Evolutionary conservation across 2,888 invertebrate genomes (phyloP).

Genomic region (Scaptomyza parva): DNA sequence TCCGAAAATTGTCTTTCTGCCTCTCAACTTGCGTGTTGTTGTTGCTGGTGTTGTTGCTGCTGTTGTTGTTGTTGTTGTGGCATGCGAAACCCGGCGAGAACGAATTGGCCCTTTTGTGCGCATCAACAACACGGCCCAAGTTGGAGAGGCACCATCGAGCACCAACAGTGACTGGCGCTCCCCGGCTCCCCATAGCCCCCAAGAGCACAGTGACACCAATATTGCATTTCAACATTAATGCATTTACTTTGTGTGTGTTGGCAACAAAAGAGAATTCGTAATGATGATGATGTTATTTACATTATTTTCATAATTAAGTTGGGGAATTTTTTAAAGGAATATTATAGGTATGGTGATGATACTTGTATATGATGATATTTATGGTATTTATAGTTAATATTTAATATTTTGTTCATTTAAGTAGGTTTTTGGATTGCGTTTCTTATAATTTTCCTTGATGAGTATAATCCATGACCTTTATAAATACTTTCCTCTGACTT

Average conservation of each 20-base stretch:
- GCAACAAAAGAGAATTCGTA: slow-evolving; percentile 3
- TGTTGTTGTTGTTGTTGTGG: slow-evolving; percentile 26
- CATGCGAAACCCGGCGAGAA: slow-evolving; percentile 77
- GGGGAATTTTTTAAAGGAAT: neutral
- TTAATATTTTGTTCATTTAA: too few relatives aligned
- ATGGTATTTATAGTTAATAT: too few relatives aligned
- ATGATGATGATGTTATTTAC: too few relatives aligned
- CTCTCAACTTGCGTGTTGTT: slow-evolving; percentile 34
- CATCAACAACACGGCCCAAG: slow-evolving; percentile 72
- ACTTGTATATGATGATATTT: too few relatives aligned
- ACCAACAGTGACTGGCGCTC: too few relatives aligned
- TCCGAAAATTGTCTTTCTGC: slow-evolving; percentile 85
- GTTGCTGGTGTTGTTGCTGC: slow-evolving; percentile 19
- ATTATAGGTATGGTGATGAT: neutral
- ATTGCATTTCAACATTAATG: neutral
- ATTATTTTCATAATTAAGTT: neutral
- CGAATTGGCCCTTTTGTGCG: slow-evolving; percentile 81
- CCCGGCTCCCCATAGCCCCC: slow-evolving; percentile 17
- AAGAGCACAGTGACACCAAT: slow-evolving; percentile 54
- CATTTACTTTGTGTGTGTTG: neutral
- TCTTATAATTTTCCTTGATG: too few relatives aligned
- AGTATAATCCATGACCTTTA: too few relatives aligned
- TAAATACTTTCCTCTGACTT: neutral
- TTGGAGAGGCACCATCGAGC: slow-evolving; percentile 58
- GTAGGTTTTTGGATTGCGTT: too few relatives aligned